Percentiles rank a stretch among this genome's conserved stretches.
Conservation (phyloP, 2,797 vertebrate species). For the Trematomus bernacchii region DNA sequence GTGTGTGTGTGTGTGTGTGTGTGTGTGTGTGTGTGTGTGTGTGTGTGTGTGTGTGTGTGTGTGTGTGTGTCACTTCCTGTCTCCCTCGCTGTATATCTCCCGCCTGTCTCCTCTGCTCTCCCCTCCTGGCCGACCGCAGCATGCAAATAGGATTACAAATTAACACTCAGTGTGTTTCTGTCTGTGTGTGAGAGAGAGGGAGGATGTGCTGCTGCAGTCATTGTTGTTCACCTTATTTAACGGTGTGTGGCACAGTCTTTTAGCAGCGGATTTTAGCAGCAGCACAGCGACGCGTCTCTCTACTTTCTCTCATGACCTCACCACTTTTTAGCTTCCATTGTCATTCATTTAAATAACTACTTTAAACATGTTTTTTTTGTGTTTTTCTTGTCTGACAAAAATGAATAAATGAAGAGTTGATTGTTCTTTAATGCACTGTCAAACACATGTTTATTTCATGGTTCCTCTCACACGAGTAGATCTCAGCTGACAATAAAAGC, state of each 20-base stretch:
- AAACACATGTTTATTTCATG: constrained; percentile 1
- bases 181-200: neutral
- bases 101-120: constrained; percentile 17
- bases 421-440: too few relatives aligned
- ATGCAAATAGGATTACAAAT: constrained; percentile 72
- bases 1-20: constrained; percentile 29
- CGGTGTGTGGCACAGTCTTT: constrained; percentile 2
- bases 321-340: too few relatives aligned
- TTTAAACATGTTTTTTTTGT: too few relatives aligned
- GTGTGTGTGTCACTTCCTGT: constrained; percentile 43
- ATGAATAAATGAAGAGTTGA: too few relatives aligned
- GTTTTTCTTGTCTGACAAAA: too few relatives aligned
- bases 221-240: constrained; percentile 39
- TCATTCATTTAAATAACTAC: too few relatives aligned
- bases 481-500: constrained; percentile 1
- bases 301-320: too few relatives aligned
- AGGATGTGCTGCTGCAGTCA: constrained; percentile 22
- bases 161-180: constrained; percentile 22
- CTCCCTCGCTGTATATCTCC: constrained; percentile 34
- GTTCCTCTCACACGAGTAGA: neutral
- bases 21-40: neutral
- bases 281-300: neutral
- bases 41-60: constrained; percentile 20
- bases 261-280: constrained; percentile 5
- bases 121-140: constrained; percentile 26